Evolutionary conservation across 2,888 invertebrate genomes (phyloP).

Genomic region (Chloroclystis v-ata): DNA sequence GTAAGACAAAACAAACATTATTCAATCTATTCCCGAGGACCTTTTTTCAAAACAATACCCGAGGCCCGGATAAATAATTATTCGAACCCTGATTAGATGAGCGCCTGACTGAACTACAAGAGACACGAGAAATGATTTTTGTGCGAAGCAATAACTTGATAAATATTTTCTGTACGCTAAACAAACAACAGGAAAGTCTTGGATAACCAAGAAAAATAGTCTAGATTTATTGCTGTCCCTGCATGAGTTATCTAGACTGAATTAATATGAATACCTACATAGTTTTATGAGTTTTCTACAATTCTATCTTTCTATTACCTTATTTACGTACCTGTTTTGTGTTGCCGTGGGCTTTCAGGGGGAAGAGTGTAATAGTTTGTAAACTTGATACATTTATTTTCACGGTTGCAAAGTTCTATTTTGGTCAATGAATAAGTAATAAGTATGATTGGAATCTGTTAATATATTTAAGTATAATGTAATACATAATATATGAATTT

Average conservation of each 20-base stretch:
- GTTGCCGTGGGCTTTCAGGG: too few species aligned
- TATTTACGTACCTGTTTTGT: too few species aligned
- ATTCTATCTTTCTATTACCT: too few species aligned
- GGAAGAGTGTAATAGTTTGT: too few species aligned
- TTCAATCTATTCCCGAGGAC: constrained; percentile 13
- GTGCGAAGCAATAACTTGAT: constrained; percentile 1
- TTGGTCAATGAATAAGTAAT: too few species aligned
- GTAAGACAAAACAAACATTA: constrained; percentile 9
- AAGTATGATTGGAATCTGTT: too few species aligned
- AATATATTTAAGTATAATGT: too few species aligned
- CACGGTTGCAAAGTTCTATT: too few species aligned
- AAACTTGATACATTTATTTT: too few species aligned
- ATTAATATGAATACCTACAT: background rate
- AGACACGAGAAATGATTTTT: background rate
- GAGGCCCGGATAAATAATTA: constrained; percentile 24
- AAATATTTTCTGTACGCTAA: background rate
- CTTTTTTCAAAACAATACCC: constrained; percentile 15
- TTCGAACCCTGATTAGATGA: constrained; percentile 14
- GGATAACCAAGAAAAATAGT: background rate
- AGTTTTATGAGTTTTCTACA: too few species aligned
- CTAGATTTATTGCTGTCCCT: background rate
- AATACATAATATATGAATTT: too few species aligned
- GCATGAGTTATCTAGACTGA: background rate
- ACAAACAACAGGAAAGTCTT: background rate
- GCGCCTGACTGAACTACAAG: background rate